Evolutionary conservation across 2,797 vertebrate species (phyloP).

Genomic region (Taeniopygia guttata): DNA sequence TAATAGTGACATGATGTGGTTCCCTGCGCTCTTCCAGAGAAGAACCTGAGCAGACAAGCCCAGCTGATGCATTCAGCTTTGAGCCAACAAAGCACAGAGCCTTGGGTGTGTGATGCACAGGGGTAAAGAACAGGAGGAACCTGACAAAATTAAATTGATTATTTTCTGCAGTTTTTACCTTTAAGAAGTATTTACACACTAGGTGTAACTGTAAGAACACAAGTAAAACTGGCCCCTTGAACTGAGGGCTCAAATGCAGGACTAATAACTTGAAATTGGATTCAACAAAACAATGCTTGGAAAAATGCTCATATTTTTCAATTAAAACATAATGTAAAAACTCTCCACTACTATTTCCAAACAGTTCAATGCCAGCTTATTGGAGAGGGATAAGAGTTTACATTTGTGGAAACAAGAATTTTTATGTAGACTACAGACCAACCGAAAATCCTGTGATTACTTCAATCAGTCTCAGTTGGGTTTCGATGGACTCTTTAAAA

Average conservation of each 20-base stretch:
- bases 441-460: not conserved
- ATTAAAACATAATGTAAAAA: not conserved
- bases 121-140: not conserved
- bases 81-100: not conserved
- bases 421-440: not conserved
- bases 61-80: not conserved
- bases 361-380: not conserved
- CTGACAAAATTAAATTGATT: not conserved
- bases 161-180: not conserved
- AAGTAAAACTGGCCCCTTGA: not conserved
- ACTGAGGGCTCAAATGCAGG: not conserved
- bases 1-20: not conserved
- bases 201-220: not conserved
- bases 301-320: not conserved
- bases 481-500: not conserved
- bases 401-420: not conserved
- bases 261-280: not conserved
- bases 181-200: not conserved
- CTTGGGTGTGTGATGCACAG: not conserved
- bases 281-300: not conserved
- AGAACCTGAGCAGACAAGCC: not conserved
- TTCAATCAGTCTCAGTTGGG: not conserved
- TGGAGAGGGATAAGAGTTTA: not conserved
- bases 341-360: not conserved
- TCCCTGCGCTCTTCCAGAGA: not conserved